A percentile compares a stretch with the other conserved stretches of the same genome.
Conservation (phyloP, 37 sponge, comb jelly and placozoan species). For the Oscarella lobularis region DNA sequence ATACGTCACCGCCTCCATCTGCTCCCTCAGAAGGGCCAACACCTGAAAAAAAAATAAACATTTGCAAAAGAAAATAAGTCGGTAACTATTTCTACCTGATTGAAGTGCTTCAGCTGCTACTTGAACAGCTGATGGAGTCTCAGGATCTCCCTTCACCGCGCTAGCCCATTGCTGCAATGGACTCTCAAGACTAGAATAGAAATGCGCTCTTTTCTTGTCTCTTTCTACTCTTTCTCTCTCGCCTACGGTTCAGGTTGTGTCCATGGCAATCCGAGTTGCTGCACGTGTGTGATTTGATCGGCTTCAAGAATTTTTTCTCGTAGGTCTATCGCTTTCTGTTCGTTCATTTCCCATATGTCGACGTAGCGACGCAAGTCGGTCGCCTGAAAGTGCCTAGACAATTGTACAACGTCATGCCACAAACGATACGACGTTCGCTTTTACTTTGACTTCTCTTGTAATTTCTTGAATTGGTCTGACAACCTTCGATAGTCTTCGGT, state of each 20-base stretch:
- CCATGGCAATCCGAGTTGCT: constrained; percentile 88
- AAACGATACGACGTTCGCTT: constrained; percentile 21
- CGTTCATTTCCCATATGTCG: constrained; percentile 95
- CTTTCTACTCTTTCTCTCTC: too few species aligned
- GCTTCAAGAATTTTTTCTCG: constrained; percentile 47
- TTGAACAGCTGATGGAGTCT: constrained; percentile 2
- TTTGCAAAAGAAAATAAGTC: too few species aligned
- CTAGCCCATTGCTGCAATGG: too few species aligned
- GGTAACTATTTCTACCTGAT: too few species aligned
- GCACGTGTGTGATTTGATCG: constrained; percentile 64
- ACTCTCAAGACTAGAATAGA: too few species aligned
- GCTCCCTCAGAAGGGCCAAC: too few species aligned
- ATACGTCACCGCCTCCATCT: constrained; percentile 2
- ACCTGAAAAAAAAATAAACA: too few species aligned
- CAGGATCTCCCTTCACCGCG: too few species aligned
- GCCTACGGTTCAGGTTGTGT: constrained; percentile 12
- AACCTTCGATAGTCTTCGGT: constrained; percentile 82
- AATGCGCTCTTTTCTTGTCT: too few species aligned
- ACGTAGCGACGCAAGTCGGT: constrained; percentile 62
- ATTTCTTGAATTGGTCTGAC: constrained; percentile 85
- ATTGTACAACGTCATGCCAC: not conserved
- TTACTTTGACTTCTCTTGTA: constrained; percentile 86
- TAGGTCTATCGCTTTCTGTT: constrained; percentile 44
- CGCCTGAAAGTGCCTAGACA: constrained; percentile 9
- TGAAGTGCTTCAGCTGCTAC: not conserved